Percentiles rank a stretch among this genome's conserved stretches.
These are phyloP conservation scores for Trogon melanurus DNA, from an alignment of 2,113 vertebrate species.

Conservation along the genomic window DNA sequence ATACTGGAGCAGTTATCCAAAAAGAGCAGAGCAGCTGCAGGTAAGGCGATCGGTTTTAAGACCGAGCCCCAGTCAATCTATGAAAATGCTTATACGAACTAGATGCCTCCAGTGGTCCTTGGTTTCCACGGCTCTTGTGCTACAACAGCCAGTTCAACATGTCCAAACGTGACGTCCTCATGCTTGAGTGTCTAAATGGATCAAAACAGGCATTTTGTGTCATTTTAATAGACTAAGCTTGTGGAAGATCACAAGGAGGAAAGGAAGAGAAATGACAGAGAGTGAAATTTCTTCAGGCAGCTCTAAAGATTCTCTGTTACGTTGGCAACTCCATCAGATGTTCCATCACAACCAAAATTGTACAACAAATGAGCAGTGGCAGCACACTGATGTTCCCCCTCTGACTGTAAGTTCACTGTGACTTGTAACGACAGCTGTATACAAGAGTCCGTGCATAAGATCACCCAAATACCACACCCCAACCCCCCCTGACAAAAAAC, in stretches of 20 bases:
- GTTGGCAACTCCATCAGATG: not conserved
- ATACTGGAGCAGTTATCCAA: conserved; percentile 13
- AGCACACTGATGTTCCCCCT: not conserved
- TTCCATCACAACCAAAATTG: not conserved
- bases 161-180: not conserved
- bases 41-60: not conserved
- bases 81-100: not conserved
- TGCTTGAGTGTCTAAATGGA: not conserved
- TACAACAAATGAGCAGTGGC: not conserved
- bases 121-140: not conserved
- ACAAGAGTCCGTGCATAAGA: not conserved
- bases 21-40: conserved; percentile 8
- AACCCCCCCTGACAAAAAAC: not conserved
- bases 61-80: not conserved
- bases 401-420: not conserved
- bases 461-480: not conserved
- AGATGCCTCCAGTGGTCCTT: not conserved
- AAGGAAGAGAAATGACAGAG: not conserved
- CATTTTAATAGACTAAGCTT: not conserved
- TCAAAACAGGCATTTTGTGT: not conserved
- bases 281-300: not conserved
- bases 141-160: not conserved
- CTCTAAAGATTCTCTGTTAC: not conserved
- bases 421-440: not conserved
- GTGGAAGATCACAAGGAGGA: not conserved